A percentile compares a stretch with the other conserved stretches of the same genome.
phyloP scores from a whole-genome alignment of 2,797 vertebrate genomes.

The Arctocebus calabarensis region DNA sequence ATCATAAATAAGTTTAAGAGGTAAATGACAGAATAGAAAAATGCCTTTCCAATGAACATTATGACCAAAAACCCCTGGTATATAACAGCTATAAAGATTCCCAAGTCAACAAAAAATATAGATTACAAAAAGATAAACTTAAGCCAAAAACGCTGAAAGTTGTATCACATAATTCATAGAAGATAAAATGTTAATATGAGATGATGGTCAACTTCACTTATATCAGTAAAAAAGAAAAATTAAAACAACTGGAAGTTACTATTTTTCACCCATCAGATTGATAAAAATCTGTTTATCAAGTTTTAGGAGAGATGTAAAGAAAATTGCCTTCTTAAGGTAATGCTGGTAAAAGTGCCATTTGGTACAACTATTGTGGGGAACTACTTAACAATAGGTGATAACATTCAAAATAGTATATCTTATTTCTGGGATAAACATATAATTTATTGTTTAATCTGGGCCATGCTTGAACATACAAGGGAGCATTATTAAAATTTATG shows the following conservation, averaged over 20 bases:
- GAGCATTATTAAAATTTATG: neutral
- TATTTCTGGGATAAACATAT: neutral
- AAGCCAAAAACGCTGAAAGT: neutral
- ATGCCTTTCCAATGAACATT: neutral
- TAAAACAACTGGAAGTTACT: neutral
- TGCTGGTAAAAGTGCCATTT: neutral
- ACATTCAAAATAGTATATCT: neutral
- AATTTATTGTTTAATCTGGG: neutral
- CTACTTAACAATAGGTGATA: neutral
- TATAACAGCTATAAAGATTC: constrained; percentile 5
- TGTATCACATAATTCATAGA: neutral
- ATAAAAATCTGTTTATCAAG: neutral
- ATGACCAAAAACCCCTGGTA: neutral
- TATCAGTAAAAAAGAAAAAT: neutral
- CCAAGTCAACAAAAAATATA: neutral
- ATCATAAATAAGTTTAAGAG: neutral
- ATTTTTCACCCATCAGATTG: neutral
- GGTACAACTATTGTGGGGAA: neutral
- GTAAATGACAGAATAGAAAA: neutral
- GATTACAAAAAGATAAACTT: neutral
- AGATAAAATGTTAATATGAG: neutral
- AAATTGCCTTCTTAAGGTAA: neutral
- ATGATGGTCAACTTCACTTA: neutral
- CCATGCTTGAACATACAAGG: neutral
- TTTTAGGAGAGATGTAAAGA: neutral